Percentiles rank a stretch among this genome's conserved stretches.
Conservation (phyloP, 2,113 vertebrate species). For the Mastomys natalensis region DNA sequence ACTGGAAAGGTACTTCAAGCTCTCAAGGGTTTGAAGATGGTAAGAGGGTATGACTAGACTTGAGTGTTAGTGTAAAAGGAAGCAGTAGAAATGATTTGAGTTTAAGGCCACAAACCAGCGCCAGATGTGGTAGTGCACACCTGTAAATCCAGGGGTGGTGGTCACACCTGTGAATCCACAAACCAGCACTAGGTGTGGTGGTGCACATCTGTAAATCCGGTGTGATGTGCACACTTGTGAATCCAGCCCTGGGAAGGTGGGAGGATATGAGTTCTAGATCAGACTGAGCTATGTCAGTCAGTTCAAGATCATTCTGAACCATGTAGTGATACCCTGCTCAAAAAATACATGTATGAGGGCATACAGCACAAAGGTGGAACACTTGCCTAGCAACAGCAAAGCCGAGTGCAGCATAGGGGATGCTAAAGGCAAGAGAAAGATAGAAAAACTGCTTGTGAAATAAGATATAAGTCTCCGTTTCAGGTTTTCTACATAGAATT, state of each 20-base stretch:
- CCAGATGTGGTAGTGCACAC: no score
- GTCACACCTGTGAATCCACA: neutral
- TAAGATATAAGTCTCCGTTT: neutral
- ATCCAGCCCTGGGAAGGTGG: neutral
- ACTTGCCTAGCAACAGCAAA: no score
- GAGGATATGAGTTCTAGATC: neutral
- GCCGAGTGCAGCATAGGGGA: fast-evolving
- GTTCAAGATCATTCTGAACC: neutral
- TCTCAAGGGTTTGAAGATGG: neutral
- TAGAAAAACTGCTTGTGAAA: neutral
- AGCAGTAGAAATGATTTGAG: neutral
- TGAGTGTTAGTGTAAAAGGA: neutral
- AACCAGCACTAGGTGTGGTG: no score
- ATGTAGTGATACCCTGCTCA: neutral
- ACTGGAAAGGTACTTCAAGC: neutral
- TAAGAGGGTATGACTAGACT: neutral
- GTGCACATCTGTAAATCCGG: no score
- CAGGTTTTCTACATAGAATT: neutral
- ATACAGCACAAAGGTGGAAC: neutral
- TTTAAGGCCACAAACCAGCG: neutral
- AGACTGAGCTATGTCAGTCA: neutral
- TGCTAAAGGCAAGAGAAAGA: neutral
- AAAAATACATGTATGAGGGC: no score
- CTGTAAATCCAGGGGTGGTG: no score
- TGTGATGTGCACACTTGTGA: neutral